Evolutionary conservation across 2,888 invertebrate species (phyloP).

Genomic region (Cosmorhoe ocellata): DNA sequence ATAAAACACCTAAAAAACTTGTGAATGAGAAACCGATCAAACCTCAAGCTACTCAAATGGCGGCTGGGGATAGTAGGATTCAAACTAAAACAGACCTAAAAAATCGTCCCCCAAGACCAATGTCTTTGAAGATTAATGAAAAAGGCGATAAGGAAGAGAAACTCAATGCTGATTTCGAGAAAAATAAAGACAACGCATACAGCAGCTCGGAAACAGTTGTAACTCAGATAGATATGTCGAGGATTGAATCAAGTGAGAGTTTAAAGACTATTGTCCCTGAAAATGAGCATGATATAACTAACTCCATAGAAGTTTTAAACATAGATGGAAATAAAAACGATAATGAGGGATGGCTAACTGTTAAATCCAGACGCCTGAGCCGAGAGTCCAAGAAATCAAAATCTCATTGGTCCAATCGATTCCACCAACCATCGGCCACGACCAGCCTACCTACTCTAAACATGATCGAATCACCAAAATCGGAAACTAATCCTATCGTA

Average conservation of each 20-base stretch:
- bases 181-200: slow-evolving; percentile 68
- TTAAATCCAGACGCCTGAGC: slow-evolving; percentile 87
- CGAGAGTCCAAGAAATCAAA: slow-evolving; percentile 82
- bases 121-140: slow-evolving; percentile 61
- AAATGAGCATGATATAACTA: slow-evolving; percentile 58
- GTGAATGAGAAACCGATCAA: slow-evolving; percentile 26
- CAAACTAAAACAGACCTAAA: slow-evolving; percentile 55
- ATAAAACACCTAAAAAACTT: too few species aligned
- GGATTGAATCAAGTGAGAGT: slow-evolving; percentile 77
- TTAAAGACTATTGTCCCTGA: slow-evolving; percentile 76
- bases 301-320: slow-evolving; percentile 77
- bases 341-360: slow-evolving; percentile 94
- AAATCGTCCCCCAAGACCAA: slow-evolving; percentile 59
- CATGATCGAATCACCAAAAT: slow-evolving; percentile 76
- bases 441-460: slow-evolving; percentile 90
- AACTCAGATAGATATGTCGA: slow-evolving; percentile 66
- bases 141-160: slow-evolving; percentile 58
- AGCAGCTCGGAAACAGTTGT: slow-evolving; percentile 83
- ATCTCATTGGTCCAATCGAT: slow-evolving; percentile 88
- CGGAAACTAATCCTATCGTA: slow-evolving; percentile 58
- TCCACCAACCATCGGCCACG: slow-evolving; percentile 91
- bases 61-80: slow-evolving; percentile 61
- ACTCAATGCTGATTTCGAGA: slow-evolving; percentile 48
- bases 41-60: slow-evolving; percentile 43
- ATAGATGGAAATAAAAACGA: slow-evolving; percentile 63